Base-by-base conservation (phyloP, 2,797 vertebrate species). In the Limnodromus scolopaceus region DNA sequence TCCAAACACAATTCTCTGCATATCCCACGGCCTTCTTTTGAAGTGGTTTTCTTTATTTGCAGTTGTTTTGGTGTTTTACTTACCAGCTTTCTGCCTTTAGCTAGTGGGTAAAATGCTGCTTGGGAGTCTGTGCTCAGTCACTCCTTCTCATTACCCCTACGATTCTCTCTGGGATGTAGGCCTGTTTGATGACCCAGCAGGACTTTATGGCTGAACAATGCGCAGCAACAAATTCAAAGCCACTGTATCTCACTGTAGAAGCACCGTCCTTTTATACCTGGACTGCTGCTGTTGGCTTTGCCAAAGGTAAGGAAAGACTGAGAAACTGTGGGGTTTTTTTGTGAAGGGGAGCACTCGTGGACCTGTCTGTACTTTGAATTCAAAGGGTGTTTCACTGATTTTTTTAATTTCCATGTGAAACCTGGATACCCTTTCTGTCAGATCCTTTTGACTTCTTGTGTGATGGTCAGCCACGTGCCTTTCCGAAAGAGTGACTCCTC, bases 191-290 rank as follows among this genome's bases (percentile, higher is more conserved):
- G 20, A 98, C 97, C 71, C 99, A 99, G 98, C 94, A 99, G 95
- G 98, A 98, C 70, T 99, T 99, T 85, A 99, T 99, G 99, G 96
- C 98, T 1, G 98, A 99, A 72, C 99, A 99, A 94, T 99, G 99
- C 13, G 98, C 99, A 5, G 95, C 97, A 78, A 99, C 99, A 5
- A 97, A 99, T 72, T 13, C 76, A 17, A 96, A 98, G 55, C 99
- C 99, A 0, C 98, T 99, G 16, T 97, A 95, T 94, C 97, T 99
- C 68, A 94, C 94, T 45, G 96, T 84, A 6, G 97, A 97, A 83
- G 87, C 45, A 0, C 85, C 98, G n/a, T 97, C 98, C 45, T 98
- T 98, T 97, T 99, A 99, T 95, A 98, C 92, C 77, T 99, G 99
- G 99, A 98, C 98, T 22, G 98, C 99, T 6, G 99, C 99, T 9